phyloP scores from a whole-genome alignment of 2,888 invertebrate genomes.

The Gerosis bhagava region DNA sequence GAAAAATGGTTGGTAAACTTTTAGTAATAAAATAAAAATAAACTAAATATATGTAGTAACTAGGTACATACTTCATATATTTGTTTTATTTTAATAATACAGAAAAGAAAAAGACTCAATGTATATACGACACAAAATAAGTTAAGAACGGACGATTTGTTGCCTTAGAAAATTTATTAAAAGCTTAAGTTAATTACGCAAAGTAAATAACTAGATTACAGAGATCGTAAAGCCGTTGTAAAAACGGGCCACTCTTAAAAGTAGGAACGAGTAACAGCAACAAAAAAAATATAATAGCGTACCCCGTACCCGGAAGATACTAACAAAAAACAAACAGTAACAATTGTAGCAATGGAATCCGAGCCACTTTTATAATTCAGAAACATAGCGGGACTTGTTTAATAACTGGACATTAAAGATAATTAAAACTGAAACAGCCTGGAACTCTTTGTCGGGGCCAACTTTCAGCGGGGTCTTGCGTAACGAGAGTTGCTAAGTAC shows the following conservation, averaged over 20 bases:
- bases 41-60: too few relatives aligned
- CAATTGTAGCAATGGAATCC: constrained; percentile 18
- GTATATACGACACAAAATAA: too few relatives aligned
- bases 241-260: constrained; percentile 15
- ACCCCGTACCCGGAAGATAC: constrained; percentile 14
- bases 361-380: constrained; percentile 19
- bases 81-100: too few relatives aligned
- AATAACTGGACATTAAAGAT: constrained; percentile 31
- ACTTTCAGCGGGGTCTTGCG: constrained; percentile 20
- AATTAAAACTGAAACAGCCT: constrained; percentile 35
- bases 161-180: too few relatives aligned
- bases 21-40: too few relatives aligned
- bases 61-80: too few relatives aligned
- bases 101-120: too few relatives aligned
- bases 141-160: too few relatives aligned
- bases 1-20: too few relatives aligned
- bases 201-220: constrained; percentile 12
- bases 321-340: constrained; percentile 19
- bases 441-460: constrained; percentile 32
- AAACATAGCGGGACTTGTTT: constrained; percentile 24
- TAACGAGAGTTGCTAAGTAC: constrained; percentile 27
- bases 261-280: constrained; percentile 17
- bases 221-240: constrained; percentile 16
- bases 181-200: too few relatives aligned
- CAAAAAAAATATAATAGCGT: too few relatives aligned